Evolutionary conservation across 2,888 invertebrate species (phyloP).

Genomic region (Trissolcus brochymenae): DNA sequence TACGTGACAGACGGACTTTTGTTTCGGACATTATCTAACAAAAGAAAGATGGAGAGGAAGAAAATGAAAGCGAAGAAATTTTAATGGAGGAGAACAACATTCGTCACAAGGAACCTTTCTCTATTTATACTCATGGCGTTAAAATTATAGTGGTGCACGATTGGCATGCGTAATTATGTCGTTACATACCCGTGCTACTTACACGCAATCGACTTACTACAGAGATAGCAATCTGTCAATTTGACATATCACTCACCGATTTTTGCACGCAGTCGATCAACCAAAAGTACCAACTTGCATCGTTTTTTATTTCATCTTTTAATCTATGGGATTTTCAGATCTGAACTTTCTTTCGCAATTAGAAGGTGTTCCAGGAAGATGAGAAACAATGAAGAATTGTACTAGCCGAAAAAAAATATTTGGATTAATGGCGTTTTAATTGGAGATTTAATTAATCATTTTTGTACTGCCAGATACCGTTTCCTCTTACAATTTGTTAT

Average conservation of each 20-base stretch:
- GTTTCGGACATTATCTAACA: constrained; percentile 43
- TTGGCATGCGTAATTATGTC: constrained; percentile 58
- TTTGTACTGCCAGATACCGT: background rate
- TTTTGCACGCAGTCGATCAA: constrained; percentile 20
- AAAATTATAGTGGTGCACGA: constrained; percentile 52
- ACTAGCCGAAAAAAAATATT: too few relatives aligned
- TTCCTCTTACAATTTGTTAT: constrained; percentile 3
- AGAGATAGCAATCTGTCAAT: constrained; percentile 57
- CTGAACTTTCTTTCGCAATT: constrained; percentile 40
- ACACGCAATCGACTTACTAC: constrained; percentile 59
- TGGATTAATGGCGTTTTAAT: constrained; percentile 23
- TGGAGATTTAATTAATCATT: constrained; percentile 20
- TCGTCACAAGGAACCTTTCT: constrained; percentile 59
- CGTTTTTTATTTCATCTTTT: too few relatives aligned
- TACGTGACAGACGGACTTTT: constrained; percentile 25
- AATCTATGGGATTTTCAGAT: too few relatives aligned
- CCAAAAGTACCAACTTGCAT: too few relatives aligned
- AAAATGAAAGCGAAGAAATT: constrained; percentile 59
- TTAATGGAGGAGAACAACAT: constrained; percentile 51
- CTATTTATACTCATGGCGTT: constrained; percentile 51
- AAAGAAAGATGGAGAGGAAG: constrained; percentile 48
- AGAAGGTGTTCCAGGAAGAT: constrained; percentile 26
- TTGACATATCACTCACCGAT: constrained; percentile 58
- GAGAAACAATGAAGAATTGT: constrained; percentile 26
- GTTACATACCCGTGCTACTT: constrained; percentile 52